Conservation (phyloP, 2,113 vertebrate genomes). For the Sapayoa aenigma region DNA sequence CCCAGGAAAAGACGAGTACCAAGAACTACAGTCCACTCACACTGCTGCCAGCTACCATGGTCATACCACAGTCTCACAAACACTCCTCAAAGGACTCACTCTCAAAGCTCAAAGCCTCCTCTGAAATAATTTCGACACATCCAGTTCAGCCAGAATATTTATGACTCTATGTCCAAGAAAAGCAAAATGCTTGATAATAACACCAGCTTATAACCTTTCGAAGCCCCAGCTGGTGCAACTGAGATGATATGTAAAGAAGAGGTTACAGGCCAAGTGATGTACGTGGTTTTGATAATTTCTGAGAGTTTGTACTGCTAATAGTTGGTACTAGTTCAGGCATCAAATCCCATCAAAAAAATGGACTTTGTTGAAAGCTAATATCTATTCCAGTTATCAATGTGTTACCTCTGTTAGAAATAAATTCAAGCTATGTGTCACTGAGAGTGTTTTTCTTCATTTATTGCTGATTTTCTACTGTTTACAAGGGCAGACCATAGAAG, state of each 20-base stretch:
- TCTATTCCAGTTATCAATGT: background rate
- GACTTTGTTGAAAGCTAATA: background rate
- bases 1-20: background rate
- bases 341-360: background rate
- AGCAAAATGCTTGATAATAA: background rate
- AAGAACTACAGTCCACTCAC: rapidly evolving
- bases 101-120: background rate
- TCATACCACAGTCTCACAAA: background rate
- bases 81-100: background rate
- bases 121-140: background rate
- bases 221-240: background rate
- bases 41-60: background rate
- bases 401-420: background rate
- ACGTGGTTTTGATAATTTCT: background rate
- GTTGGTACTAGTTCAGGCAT: background rate
- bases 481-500: background rate
- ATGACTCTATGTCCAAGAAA: background rate
- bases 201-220: background rate
- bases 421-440: background rate
- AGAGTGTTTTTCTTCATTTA: background rate
- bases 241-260: background rate
- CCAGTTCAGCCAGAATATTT: background rate
- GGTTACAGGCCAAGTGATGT: background rate
- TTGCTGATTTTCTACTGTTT: background rate
- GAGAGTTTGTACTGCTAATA: background rate